Evolutionary conservation across 2,113 vertebrate species (phyloP).

Genomic region (Ciconia boyciana): DNA sequence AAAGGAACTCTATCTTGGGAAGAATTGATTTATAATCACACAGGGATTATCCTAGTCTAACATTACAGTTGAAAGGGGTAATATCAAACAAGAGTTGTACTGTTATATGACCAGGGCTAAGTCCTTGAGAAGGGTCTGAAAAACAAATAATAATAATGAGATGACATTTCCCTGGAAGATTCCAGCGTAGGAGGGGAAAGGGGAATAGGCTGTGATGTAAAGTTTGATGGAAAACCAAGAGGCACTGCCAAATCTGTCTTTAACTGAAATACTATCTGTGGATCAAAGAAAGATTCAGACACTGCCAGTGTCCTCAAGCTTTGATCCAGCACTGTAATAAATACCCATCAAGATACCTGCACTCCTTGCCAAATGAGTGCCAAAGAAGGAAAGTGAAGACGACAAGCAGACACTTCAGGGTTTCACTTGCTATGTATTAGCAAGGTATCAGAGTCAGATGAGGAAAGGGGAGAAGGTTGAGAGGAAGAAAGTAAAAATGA

Average conservation of each 20-base stretch:
- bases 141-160: neutral
- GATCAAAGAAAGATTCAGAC: neutral
- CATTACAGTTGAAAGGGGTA: neutral
- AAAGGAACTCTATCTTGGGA: neutral
- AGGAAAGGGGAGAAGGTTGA: neutral
- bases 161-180: neutral
- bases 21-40: neutral
- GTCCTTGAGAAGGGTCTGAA: neutral
- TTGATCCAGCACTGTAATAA: constrained; percentile 1
- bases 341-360: neutral
- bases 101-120: neutral
- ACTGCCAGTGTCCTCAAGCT: neutral
- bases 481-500: neutral
- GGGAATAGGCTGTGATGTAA: neutral
- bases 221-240: neutral
- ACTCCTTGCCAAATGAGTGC: constrained; percentile 17
- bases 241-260: neutral
- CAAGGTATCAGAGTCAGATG: neutral
- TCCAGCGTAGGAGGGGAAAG: neutral
- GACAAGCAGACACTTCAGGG: neutral
- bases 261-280: neutral
- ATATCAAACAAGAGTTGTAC: neutral
- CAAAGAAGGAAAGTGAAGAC: neutral
- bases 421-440: neutral
- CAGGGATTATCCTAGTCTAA: neutral